Evolutionary conservation across 30 jellyfish, hydroid and myxozoan species (phyloP).

Genomic region (Turritopsis rubra): DNA sequence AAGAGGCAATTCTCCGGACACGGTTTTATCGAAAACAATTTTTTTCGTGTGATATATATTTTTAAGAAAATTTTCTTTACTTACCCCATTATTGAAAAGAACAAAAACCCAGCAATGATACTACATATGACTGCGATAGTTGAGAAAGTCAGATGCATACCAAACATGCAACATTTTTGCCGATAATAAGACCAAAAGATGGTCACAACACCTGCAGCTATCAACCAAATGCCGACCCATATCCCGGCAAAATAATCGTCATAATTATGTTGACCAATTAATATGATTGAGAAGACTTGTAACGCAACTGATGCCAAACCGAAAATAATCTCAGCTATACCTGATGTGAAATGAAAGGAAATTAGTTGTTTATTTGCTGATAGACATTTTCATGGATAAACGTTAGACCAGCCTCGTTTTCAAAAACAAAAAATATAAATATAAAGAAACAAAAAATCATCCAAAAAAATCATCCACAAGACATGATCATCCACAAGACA

Average conservation of each 20-base stretch:
- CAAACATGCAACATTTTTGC: background rate
- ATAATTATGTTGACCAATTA: background rate
- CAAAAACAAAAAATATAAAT: no score
- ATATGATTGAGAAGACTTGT: background rate
- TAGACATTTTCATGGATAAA: no score
- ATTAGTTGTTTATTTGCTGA: no score
- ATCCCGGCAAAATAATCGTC: background rate
- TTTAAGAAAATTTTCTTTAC: background rate
- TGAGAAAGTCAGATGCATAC: background rate
- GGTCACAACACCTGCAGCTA: background rate
- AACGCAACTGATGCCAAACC: background rate
- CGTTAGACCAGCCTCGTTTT: no score
- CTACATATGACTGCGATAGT: background rate
- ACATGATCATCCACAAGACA: no score
- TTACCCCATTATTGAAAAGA: background rate
- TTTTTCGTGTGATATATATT: background rate
- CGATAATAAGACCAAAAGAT: background rate
- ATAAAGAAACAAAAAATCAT: no score
- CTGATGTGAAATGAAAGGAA: background rate
- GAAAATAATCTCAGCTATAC: background rate
- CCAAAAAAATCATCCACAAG: no score
- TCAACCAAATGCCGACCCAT: background rate
- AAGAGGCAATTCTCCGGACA: no score
- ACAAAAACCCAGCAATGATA: background rate
- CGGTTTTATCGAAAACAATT: no score